Evolutionary conservation across 2,113 vertebrate genomes (phyloP).

Genomic region (Campylomormyrus tamandua): DNA sequence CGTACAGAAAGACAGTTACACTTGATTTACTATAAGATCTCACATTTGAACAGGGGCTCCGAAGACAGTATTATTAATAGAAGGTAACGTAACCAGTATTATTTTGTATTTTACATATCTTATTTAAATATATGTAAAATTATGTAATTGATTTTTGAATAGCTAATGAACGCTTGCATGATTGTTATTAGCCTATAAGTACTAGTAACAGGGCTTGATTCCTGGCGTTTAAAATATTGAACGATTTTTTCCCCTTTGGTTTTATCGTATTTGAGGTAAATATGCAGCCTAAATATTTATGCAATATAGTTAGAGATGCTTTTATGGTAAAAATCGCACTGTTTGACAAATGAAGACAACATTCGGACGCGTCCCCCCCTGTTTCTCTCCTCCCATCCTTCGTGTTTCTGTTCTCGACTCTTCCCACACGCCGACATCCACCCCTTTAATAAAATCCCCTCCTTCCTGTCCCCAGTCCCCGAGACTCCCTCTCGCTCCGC

Average conservation of each 20-base stretch:
- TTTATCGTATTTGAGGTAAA: background rate
- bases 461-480: slow-evolving; percentile 40
- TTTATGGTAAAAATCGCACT: background rate
- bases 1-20: slow-evolving; percentile 31
- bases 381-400: slow-evolving; percentile 19
- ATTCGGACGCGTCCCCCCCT: background rate
- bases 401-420: background rate
- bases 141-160: slow-evolving; percentile 53
- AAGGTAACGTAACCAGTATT: slow-evolving; percentile 32
- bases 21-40: slow-evolving; percentile 18
- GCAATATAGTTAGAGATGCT: background rate
- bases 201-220: slow-evolving; percentile 45
- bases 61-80: slow-evolving; percentile 18
- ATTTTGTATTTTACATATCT: slow-evolving; percentile 29
- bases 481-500: slow-evolving; percentile 32
- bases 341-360: background rate
- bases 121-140: slow-evolving; percentile 12
- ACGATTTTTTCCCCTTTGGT: background rate
- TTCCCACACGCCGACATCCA: background rate
- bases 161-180: slow-evolving; percentile 58
- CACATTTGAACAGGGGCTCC: slow-evolving; percentile 33
- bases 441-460: slow-evolving; percentile 4
- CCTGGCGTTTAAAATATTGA: slow-evolving; percentile 17
- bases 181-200: slow-evolving; percentile 46
- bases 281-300: background rate